Evolutionary conservation across 2,797 vertebrate species (phyloP).

Genomic region (Mormyrus hasselquistii): DNA sequence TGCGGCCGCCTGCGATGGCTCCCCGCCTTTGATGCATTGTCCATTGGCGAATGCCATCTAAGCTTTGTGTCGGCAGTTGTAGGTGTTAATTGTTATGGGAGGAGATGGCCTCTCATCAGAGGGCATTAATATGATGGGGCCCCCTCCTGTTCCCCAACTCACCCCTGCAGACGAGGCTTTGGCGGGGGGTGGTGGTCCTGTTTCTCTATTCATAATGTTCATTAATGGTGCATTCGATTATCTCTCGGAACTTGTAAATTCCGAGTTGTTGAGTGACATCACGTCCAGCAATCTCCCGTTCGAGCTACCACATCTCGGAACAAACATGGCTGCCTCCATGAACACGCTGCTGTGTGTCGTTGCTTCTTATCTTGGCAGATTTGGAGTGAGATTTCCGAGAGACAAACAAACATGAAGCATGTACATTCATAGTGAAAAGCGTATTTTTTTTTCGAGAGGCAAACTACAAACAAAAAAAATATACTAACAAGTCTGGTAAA

Average conservation of each 20-base stretch:
- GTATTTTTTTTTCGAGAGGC: no score
- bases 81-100: conserved; percentile 63
- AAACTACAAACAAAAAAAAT: no score
- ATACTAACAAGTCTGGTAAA: no score
- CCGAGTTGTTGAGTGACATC: no score
- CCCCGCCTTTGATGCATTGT: conserved; percentile 4
- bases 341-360: no score
- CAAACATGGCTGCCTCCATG: no score
- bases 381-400: conserved; percentile 47
- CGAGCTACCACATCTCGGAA: no score
- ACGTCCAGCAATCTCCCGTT: no score
- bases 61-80: conserved; percentile 29
- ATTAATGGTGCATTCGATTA: conserved; percentile 44
- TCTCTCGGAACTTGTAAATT: no score
- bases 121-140: conserved; percentile 46
- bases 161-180: conserved; percentile 42
- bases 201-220: conserved; percentile 63
- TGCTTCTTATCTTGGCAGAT: no score
- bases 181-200: conserved; percentile 55
- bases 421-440: no score
- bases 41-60: neutral
- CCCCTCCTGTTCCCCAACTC: conserved; percentile 25
- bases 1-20: neutral
- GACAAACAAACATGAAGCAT: conserved; percentile 30
- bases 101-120: conserved; percentile 47